Evolutionary conservation across 2,113 vertebrate species (phyloP).

Genomic region (Bufo bufo): DNA sequence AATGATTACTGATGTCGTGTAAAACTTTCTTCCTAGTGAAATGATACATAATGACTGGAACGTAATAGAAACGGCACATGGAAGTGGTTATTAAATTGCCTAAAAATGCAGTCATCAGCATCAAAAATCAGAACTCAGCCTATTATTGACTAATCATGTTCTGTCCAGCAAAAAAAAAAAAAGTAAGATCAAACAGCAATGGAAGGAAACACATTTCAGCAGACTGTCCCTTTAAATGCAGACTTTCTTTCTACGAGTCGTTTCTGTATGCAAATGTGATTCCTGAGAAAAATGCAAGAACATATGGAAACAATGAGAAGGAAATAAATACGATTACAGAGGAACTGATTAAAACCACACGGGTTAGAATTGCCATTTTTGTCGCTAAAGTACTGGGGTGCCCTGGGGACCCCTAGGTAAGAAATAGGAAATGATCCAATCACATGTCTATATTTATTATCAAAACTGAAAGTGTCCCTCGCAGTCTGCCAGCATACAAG

Average conservation of each 20-base stretch:
- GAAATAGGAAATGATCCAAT: neutral
- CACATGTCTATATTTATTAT: neutral
- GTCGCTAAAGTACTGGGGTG: neutral
- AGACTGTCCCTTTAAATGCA: neutral
- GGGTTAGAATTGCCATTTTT: neutral
- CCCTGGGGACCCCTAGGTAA: neutral
- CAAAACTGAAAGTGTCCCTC: neutral
- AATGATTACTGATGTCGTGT: neutral
- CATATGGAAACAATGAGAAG: conserved; percentile 9
- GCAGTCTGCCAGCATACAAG: neutral
- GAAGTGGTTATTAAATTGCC: neutral
- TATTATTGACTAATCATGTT: neutral
- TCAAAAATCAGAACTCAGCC: neutral
- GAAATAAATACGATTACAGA: neutral
- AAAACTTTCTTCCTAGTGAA: neutral
- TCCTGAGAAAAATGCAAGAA: neutral
- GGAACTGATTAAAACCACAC: neutral
- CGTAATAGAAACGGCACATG: neutral
- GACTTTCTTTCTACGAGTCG: neutral
- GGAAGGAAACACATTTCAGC: neutral
- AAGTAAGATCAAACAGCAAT: neutral
- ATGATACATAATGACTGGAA: neutral
- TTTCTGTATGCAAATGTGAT: neutral
- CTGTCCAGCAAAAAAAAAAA: neutral
- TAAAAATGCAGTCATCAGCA: neutral